Evolutionary conservation across 1,140 invertebrate species (phyloP), one percentile per base, ranked within the genome.

Genomic region (Bactericera cockerelli): DNA sequence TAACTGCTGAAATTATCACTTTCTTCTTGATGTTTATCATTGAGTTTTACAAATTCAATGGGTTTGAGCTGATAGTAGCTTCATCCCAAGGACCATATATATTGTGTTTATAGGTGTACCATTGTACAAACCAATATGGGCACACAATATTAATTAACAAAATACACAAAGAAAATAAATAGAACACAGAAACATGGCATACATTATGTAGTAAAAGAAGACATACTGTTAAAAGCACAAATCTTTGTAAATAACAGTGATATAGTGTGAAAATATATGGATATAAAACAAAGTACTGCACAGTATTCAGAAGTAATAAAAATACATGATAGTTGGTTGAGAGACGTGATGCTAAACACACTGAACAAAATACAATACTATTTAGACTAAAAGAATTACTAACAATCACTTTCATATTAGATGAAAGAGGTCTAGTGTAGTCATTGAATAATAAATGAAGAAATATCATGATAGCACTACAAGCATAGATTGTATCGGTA

Each of bases 31-130:
- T n/a, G n/a, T n/a, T n/a, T n/a, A n/a, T n/a, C n/a, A n/a, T n/a
- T n/a, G n/a, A n/a, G 19, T 22, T 49, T 49, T 49, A 49, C 42
- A 58, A 56, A 61, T 26, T 31, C 61, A 24, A 26, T n/a, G 53
- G 28, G 68, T 67, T 49, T 49, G 42, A 49, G 58, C 67, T 64
- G 60, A 78, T 72, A 13, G 88, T 76, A 38, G 91, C 91, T 70
- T 95, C 92, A 74, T 95, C 93, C 92, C 93, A 96, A 3, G 92
- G 92, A 1, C 93, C 93, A 73, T 94, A 86, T 65, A 93, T 94
- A 71, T 93, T 95, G 71, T 91, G 84, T 74, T 96, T 96, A 67
- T 85, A 83, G 49, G 77, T 81, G 66, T 95, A 89, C 71, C 86
- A 85, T 57, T 70, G 74, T 1, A 92, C 79, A 72, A 93, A 89